Evolutionary conservation across 2,888 invertebrate genomes (phyloP), one percentile per base, ranked within the genome.

Genomic region (Drosophila limbata): DNA sequence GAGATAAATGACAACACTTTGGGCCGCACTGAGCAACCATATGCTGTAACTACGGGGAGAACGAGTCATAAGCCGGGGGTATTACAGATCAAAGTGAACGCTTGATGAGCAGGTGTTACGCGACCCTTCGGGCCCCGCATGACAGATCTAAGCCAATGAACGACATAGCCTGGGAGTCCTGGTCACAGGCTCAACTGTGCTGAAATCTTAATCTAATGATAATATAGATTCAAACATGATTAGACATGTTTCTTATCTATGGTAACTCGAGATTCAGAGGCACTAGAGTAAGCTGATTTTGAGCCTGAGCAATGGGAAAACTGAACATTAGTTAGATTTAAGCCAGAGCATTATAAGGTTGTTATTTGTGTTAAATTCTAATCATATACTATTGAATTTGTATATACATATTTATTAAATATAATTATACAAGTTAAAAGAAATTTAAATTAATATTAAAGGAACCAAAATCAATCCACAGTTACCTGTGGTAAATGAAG

Each of bases 1-100:
- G 59, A 84, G 86, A 89, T 80, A 84, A 87, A 89, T 89, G 82
- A 84, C 82, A 83, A 83, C 86, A 84, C 83, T 84, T 77, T 81
- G 77, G 47, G 45, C 77, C 53, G 57, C 55, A 69, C 66, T 31
- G 52, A 51, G 65, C 39, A 66, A 47, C 75, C 81, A 85, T 81
- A 85, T 85, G 81, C 70, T 56, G 40, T 33, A 52, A 64, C 31
- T 64, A 28, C 10, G 33, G 50, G 13, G 8, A 4, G 17, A 15
- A 19, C 9, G 44, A 33, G 52, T 53, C 69, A 65, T 81, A 83
- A 80, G 77, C 73, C 64, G 68, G 50, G 57, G 48, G 77, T 63
- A 73, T 61, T 68, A 52, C 53, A 82, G 80, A 87, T 88, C 90
- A 88, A 88, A 90, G 77, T 44, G 70, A 77, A 70, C 50, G 81